Evolutionary conservation across 2,797 vertebrate species (phyloP).

Genomic region (Denticeps clupeoides): DNA sequence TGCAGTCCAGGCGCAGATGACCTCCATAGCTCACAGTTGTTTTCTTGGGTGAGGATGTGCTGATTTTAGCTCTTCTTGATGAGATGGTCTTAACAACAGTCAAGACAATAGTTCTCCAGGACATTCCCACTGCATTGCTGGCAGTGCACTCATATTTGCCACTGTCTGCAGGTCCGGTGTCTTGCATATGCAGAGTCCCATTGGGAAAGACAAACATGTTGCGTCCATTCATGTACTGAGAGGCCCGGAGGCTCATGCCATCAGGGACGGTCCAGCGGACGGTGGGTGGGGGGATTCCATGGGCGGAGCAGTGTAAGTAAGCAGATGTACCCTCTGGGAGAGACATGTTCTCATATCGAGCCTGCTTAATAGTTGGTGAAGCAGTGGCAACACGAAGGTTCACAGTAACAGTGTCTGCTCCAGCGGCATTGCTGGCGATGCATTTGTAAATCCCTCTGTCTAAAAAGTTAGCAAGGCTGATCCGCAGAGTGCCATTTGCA

Average conservation of each 20-base stretch:
- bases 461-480: slow-evolving; percentile 53
- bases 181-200: slow-evolving; percentile 73
- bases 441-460: slow-evolving; percentile 80
- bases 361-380: slow-evolving; percentile 71
- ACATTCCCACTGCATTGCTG: slow-evolving; percentile 61
- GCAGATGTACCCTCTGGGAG: slow-evolving; percentile 54
- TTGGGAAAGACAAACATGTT: slow-evolving; percentile 78
- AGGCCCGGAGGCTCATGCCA: slow-evolving; percentile 58
- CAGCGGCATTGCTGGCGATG: slow-evolving; percentile 68
- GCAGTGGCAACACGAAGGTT: slow-evolving; percentile 65
- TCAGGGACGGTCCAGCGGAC: slow-evolving; percentile 72
- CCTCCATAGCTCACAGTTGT: slow-evolving; percentile 71
- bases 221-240: slow-evolving; percentile 60
- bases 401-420: slow-evolving; percentile 66
- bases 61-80: slow-evolving; percentile 68
- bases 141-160: slow-evolving; percentile 77
- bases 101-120: slow-evolving; percentile 59
- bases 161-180: slow-evolving; percentile 45
- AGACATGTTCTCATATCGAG: slow-evolving; percentile 58
- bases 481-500: slow-evolving; percentile 64
- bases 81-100: slow-evolving; percentile 46
- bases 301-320: slow-evolving; percentile 73
- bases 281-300: slow-evolving; percentile 57
- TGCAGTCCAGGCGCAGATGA: slow-evolving; percentile 68
- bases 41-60: slow-evolving; percentile 58